These are phyloP conservation scores for Acleris literana DNA, from an alignment of 2,888 invertebrate genomes.

Conservation along the genomic window DNA sequence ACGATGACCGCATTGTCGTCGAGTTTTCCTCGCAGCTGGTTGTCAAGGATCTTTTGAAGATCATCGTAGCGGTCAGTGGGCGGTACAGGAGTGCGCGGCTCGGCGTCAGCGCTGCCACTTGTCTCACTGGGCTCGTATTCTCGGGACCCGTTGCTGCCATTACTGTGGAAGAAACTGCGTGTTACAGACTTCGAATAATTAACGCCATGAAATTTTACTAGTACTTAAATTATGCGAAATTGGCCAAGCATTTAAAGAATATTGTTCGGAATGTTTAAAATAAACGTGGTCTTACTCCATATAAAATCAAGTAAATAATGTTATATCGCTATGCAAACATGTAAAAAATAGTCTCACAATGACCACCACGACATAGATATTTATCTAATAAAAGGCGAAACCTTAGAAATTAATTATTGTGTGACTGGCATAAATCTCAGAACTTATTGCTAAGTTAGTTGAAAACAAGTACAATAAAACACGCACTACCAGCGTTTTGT, in stretches of 20 bases:
- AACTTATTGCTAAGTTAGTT: not conserved
- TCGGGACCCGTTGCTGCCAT: conserved; percentile 71
- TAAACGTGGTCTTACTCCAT: too few species aligned
- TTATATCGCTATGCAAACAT: too few species aligned
- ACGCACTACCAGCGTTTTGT: conserved; percentile 11
- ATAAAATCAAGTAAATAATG: too few species aligned
- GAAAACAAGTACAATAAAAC: conserved; percentile 14
- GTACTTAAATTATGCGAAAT: too few species aligned
- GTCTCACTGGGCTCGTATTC: conserved; percentile 78
- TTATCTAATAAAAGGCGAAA: too few species aligned
- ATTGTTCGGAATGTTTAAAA: too few species aligned
- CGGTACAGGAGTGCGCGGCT: conserved; percentile 67
- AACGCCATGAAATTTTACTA: too few species aligned
- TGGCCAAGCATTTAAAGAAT: too few species aligned
- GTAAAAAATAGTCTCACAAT: too few species aligned
- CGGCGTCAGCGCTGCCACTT: conserved; percentile 61
- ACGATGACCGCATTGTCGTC: conserved; percentile 80
- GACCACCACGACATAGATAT: too few species aligned
- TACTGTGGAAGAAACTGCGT: conserved; percentile 51
- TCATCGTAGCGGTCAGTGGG: conserved; percentile 86
- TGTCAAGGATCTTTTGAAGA: conserved; percentile 80
- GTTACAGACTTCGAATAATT: conserved; percentile 2
- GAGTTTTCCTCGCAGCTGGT: conserved; percentile 76
- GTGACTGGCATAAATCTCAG: not conserved
- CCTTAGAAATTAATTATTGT: too few species aligned